Base-by-base conservation (phyloP, 2,797 vertebrate species). In the Premnoplex brunnescens region DNA sequence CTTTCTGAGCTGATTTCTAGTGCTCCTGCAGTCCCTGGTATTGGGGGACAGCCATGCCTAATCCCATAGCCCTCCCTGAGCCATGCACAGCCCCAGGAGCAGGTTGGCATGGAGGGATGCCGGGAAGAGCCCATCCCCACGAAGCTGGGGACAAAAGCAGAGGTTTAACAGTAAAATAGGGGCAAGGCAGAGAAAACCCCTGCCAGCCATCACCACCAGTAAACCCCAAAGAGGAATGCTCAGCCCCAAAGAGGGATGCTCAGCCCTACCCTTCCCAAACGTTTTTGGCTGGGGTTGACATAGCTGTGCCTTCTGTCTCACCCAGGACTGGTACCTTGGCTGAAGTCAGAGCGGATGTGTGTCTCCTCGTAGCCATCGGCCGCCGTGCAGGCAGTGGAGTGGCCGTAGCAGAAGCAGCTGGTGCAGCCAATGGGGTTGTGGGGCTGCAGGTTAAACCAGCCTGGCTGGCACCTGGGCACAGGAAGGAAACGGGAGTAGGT, bases 351-450 rank as follows among this genome's bases (percentile, higher is more conserved):
- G 51, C 60, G 82, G 93, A 99, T 77, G 49, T 97, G 98, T 79
- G 97, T 94, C 64, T 94, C 97, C 19, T 96, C 91, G 13, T 98
- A 98, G 54, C 94, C 96, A 6, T 81, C 59, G 21, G 99, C 98
- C 0, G 97, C 98, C 0, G 62, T 74, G 77, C 99, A 99, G 80
- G 96, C 99, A 1, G 97, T 97, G 3, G 99, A 99, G 96, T 99
- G 99, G n/a, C 99, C 98, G 0, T 97, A 98, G 95, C 99, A 99
- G 97, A 99, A 99, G 94, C 99, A 99, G 30, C 97, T 94, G 85
- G 97, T 98, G 95, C 99, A 99, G 72, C 99, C 99, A 0, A 77
- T 48, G 0, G 98, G 97, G 92, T 98, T 98, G 75, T 92, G 96
- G 67, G 95, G 88, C 91, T 99, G 98, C 13, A 99, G 97, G 96